A percentile compares a stretch with the other conserved stretches of the same genome.
Evolutionary conservation across 2,797 vertebrate species (phyloP).

Genomic region (Sebastes melanostomus): DNA sequence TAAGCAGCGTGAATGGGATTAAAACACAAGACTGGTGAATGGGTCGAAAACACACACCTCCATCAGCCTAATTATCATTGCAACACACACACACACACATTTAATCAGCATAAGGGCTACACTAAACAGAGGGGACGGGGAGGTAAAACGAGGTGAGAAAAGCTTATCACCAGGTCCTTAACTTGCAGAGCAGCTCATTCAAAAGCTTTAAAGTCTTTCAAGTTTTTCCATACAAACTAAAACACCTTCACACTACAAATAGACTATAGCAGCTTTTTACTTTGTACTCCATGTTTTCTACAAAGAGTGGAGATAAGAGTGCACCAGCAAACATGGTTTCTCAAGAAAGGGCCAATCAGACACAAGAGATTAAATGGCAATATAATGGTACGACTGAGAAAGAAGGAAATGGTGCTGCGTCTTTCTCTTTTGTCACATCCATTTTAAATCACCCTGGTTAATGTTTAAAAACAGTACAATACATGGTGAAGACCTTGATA

Average conservation of each 20-base stretch:
- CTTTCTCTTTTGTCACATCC: background rate
- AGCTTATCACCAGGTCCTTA: background rate
- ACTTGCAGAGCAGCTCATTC: background rate
- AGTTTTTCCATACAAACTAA: background rate
- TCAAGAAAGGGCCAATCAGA: background rate
- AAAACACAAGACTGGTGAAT: constrained; percentile 24
- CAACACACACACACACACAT: constrained; percentile 8
- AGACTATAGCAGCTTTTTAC: background rate
- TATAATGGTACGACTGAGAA: background rate
- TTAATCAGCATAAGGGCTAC: constrained; percentile 10
- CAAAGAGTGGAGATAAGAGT: background rate
- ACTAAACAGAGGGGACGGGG: background rate
- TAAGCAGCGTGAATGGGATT: constrained; percentile 58
- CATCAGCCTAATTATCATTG: too few relatives aligned
- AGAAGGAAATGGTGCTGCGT: too few relatives aligned
- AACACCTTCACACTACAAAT: background rate
- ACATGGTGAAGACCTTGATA: background rate
- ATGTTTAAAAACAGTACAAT: background rate
- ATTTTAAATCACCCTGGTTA: background rate
- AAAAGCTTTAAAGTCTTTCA: background rate
- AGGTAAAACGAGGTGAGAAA: constrained; percentile 14
- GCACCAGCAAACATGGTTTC: background rate
- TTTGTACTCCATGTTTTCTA: background rate
- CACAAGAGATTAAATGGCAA: background rate
- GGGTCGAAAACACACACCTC: background rate